Conservation (phyloP, 2,888 invertebrate genomes). For the Amaurobius ferox region DNA sequence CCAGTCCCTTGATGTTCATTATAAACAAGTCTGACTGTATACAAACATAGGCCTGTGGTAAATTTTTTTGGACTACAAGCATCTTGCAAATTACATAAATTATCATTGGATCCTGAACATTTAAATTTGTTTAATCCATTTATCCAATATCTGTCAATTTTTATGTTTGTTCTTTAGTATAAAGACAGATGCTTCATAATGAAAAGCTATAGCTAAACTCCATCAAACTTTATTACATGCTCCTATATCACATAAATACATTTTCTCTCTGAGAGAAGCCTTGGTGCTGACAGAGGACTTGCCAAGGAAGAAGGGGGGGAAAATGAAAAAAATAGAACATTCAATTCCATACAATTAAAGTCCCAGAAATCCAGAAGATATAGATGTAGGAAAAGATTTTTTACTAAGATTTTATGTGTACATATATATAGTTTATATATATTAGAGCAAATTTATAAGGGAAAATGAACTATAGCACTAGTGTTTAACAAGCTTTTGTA, state of each 20-base stretch:
- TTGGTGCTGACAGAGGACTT: conserved; percentile 71
- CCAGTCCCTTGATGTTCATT: too few relatives aligned
- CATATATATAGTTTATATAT: conserved; percentile 58
- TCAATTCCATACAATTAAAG: conserved; percentile 42
- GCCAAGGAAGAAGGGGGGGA: conserved; percentile 47
- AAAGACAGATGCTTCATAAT: neutral
- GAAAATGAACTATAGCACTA: conserved; percentile 70
- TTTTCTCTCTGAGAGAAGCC: conserved; percentile 66
- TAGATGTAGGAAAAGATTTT: conserved; percentile 58
- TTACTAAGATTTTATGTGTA: conserved; percentile 59
- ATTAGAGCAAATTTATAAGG: conserved; percentile 70
- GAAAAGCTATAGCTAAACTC: conserved; percentile 71
- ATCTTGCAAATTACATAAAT: too few relatives aligned
- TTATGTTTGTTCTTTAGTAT: too few relatives aligned
- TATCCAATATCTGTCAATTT: too few relatives aligned
- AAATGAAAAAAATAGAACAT: conserved; percentile 60
- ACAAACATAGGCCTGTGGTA: too few relatives aligned
- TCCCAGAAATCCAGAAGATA: conserved; percentile 70
- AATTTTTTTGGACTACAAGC: too few relatives aligned
- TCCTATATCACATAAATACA: conserved; percentile 72
- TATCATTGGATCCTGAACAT: too few relatives aligned
- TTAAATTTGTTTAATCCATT: too few relatives aligned
- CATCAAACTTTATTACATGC: conserved; percentile 72
- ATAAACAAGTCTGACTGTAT: too few relatives aligned
- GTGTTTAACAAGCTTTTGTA: conserved; percentile 70